Percentiles rank a stretch among this genome's conserved stretches.
Evolutionary conservation across 1,140 invertebrate genomes (phyloP).

Genomic region (Drosophila lacertosa): DNA sequence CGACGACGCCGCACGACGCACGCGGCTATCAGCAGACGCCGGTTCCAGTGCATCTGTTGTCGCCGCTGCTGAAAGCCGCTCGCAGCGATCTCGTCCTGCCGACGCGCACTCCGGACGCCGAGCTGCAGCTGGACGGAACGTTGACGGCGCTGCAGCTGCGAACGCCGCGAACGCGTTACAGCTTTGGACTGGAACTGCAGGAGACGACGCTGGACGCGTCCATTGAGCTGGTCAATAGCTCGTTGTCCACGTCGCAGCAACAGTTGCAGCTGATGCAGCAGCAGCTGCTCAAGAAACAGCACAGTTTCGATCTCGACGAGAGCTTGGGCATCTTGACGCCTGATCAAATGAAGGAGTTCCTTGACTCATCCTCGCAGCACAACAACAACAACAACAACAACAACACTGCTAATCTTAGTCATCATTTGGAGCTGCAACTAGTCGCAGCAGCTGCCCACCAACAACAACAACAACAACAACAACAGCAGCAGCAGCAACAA

Average conservation of each 20-base stretch:
- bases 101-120: constrained; percentile 70
- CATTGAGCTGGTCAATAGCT: constrained; percentile 78
- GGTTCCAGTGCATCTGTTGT: constrained; percentile 61
- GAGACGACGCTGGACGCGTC: constrained; percentile 77
- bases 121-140: constrained; percentile 37
- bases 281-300: constrained; percentile 88
- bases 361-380: constrained; percentile 68
- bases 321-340: constrained; percentile 93
- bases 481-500: constrained; percentile 25
- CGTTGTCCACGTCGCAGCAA: constrained; percentile 64
- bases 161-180: constrained; percentile 59
- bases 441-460: constrained; percentile 19
- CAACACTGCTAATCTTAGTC: constrained; percentile 85
- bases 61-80: constrained; percentile 68
- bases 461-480: constrained; percentile 18
- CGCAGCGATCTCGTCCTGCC: constrained; percentile 75
- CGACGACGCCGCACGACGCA: constrained; percentile 51
- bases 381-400: constrained; percentile 66
- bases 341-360: constrained; percentile 90
- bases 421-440: constrained; percentile 85
- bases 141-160: constrained; percentile 24
- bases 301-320: constrained; percentile 91
- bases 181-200: constrained; percentile 76
- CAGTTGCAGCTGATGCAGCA: constrained; percentile 60
- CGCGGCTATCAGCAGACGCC: constrained; percentile 54